A percentile compares a stretch with the other conserved stretches of the same genome.
Evolutionary conservation across 2,888 invertebrate species (phyloP).

Genomic region (Caenorhabditis sinica): DNA sequence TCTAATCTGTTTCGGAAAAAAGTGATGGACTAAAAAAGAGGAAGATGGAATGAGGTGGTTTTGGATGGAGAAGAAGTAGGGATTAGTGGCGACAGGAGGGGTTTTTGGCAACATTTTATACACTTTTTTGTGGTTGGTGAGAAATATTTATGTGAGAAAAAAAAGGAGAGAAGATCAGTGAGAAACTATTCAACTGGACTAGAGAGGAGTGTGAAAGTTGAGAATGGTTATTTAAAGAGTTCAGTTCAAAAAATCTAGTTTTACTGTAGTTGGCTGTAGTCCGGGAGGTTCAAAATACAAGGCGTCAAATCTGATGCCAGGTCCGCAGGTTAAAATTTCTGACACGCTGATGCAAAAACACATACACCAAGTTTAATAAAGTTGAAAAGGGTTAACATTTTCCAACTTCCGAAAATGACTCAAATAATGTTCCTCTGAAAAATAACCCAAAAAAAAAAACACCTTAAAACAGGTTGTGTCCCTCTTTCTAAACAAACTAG

Average conservation of each 20-base stretch:
- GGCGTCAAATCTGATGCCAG: too few species aligned
- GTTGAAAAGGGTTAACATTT: too few species aligned
- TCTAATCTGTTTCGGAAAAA: background rate
- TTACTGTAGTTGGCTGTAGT: background rate
- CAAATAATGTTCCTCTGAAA: too few species aligned
- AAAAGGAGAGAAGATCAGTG: background rate
- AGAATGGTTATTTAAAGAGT: background rate
- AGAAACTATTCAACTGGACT: background rate
- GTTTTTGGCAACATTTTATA: slow-evolving; percentile 44
- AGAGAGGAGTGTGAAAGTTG: background rate
- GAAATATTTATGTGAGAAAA: slow-evolving; percentile 22
- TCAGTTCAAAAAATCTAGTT: background rate
- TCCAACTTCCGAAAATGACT: too few species aligned
- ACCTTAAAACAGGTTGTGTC: too few species aligned
- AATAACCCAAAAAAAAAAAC: too few species aligned
- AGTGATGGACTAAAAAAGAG: background rate
- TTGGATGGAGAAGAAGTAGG: slow-evolving; percentile 9
- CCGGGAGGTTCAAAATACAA: too few species aligned
- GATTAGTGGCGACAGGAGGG: slow-evolving; percentile 14
- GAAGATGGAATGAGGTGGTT: slow-evolving; percentile 18
- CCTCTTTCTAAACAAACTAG: too few species aligned
- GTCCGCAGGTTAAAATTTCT: too few species aligned
- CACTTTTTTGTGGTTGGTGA: background rate
- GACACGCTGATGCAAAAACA: too few species aligned
- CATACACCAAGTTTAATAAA: too few species aligned